Evolutionary conservation across 2,113 vertebrate genomes (phyloP).

Genomic region (Prionailurus viverrinus): DNA sequence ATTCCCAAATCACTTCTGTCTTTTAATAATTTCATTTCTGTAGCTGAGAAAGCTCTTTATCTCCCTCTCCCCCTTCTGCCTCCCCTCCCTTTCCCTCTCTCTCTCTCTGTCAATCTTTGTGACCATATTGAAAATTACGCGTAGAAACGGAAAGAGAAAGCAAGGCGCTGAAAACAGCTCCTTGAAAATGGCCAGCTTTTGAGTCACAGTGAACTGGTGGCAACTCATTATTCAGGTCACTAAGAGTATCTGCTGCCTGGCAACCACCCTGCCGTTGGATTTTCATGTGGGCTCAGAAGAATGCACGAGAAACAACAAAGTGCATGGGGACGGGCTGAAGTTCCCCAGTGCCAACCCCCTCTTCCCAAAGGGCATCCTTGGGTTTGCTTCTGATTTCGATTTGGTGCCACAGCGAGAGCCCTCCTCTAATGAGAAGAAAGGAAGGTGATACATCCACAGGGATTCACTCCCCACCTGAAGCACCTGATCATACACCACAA

Average conservation of each 20-base stretch:
- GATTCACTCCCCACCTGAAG: background rate
- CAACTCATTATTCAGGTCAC: constrained; percentile 69
- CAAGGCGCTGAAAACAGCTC: background rate
- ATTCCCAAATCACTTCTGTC: background rate
- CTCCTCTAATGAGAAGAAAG: background rate
- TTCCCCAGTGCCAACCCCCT: background rate
- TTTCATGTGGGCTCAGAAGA: constrained; percentile 12
- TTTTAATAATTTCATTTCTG: background rate
- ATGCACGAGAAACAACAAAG: background rate
- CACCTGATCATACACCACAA: constrained; percentile 37
- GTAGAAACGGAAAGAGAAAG: constrained; percentile 26
- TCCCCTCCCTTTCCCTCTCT: background rate
- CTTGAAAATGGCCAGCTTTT: constrained; percentile 56
- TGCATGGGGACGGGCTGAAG: background rate
- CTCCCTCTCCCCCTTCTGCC: background rate
- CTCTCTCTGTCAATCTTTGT: background rate
- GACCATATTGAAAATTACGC: constrained; percentile 15
- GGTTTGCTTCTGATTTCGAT: background rate
- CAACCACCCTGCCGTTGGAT: constrained; percentile 54
- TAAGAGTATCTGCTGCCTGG: constrained; percentile 62
- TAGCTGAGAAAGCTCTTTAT: background rate
- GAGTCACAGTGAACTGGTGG: constrained; percentile 20
- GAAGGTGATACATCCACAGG: background rate
- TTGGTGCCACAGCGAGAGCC: background rate
- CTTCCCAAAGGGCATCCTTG: background rate